Conservation (phyloP, 2,113 vertebrate species). For the Hippocampus abdominalis region DNA sequence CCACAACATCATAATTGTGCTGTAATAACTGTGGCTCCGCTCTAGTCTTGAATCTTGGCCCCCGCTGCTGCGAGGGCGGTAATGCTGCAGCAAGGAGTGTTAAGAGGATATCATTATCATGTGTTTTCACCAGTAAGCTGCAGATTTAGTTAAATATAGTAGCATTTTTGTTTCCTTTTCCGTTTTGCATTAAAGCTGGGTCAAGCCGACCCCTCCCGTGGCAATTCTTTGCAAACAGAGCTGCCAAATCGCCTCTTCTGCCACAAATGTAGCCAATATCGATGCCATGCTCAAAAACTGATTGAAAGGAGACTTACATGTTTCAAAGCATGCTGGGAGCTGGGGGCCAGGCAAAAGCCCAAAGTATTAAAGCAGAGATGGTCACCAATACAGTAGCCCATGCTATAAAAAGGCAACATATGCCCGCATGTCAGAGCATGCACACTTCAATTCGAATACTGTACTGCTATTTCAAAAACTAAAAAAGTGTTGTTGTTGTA, state of each 20-base stretch:
- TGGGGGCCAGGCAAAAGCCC: conserved; percentile 72
- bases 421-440: conserved; percentile 44
- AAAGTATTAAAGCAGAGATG: conserved; percentile 74
- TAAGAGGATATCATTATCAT: conserved; percentile 80
- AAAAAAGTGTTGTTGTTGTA: background rate
- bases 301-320: conserved; percentile 79
- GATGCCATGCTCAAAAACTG: conserved; percentile 73
- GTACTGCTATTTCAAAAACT: background rate
- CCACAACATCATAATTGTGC: conserved; percentile 63
- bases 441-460: conserved; percentile 9
- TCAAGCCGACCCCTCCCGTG: conserved; percentile 74
- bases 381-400: conserved; percentile 48
- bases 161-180: conserved; percentile 65
- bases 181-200: conserved; percentile 74
- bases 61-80: conserved; percentile 59
- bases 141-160: conserved; percentile 81
- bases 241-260: conserved; percentile 74
- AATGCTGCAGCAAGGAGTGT: conserved; percentile 69
- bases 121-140: conserved; percentile 73
- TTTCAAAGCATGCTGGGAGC: conserved; percentile 80
- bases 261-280: conserved; percentile 73
- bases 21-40: conserved; percentile 61
- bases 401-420: conserved; percentile 66
- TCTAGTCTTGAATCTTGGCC: conserved; percentile 66
- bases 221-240: conserved; percentile 67